Percentiles rank a stretch among this genome's conserved stretches.
Conservation (phyloP, 2,888 invertebrate species). For the Pecten maximus region DNA sequence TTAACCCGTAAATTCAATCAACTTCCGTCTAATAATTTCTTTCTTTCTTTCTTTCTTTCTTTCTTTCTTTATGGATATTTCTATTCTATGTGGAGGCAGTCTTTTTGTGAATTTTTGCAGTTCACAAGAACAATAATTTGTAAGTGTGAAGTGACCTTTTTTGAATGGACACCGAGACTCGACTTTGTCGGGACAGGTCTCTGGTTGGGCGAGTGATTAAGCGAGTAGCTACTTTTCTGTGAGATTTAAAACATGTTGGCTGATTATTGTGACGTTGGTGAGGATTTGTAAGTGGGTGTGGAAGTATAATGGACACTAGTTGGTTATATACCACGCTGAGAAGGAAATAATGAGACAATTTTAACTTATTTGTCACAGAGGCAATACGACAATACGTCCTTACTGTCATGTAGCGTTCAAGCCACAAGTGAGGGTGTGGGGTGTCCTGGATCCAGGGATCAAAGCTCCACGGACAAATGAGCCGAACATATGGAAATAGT, state of each 20-base stretch:
- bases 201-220: background rate
- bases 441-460: background rate
- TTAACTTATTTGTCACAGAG: background rate
- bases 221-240: background rate
- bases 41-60: background rate
- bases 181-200: background rate
- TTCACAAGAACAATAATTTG: background rate
- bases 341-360: background rate
- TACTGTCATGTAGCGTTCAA: background rate
- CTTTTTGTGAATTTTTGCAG: background rate
- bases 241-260: background rate
- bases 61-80: no score
- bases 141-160: background rate
- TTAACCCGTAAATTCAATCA: no score
- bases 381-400: background rate
- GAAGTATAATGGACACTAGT: background rate
- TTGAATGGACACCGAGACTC: background rate
- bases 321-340: background rate
- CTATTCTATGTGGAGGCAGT: background rate
- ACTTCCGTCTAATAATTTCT: background rate
- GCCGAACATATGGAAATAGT: background rate
- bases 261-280: background rate
- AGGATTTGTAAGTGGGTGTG: background rate
- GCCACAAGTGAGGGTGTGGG: background rate
- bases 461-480: background rate